phyloP scores from a whole-genome alignment of 2,888 invertebrate genomes.

The Catocala sponsa region DNA sequence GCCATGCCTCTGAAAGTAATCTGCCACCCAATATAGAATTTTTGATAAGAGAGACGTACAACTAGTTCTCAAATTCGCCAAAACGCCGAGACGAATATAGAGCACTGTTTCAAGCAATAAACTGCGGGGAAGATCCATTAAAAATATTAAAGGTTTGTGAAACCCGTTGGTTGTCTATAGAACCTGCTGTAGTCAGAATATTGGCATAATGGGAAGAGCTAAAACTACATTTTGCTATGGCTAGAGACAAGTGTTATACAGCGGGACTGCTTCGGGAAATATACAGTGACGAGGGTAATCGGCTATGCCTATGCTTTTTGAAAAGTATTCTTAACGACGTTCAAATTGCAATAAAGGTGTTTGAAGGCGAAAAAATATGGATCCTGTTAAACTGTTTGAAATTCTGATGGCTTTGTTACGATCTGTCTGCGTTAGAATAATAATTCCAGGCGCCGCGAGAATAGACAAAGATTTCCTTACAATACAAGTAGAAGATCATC shows the following conservation, averaged over 20 bases:
- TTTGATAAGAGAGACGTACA: slow-evolving; percentile 2
- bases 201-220: slow-evolving; percentile 34
- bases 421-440: too few species aligned
- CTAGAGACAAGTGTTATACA: slow-evolving; percentile 21
- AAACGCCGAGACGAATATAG: slow-evolving; percentile 31
- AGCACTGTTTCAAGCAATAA: slow-evolving; percentile 48
- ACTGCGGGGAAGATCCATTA: slow-evolving; percentile 35
- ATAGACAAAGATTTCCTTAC: too few species aligned
- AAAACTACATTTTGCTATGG: slow-evolving; percentile 27
- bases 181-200: slow-evolving; percentile 50
- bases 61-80: background rate
- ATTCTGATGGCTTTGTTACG: too few species aligned
- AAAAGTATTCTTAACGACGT: slow-evolving; percentile 4
- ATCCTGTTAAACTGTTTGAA: background rate
- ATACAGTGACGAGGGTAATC: slow-evolving; percentile 19
- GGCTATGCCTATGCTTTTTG: slow-evolving; percentile 15
- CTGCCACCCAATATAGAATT: background rate
- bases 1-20: background rate
- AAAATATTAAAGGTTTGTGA: slow-evolving; percentile 44
- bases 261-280: slow-evolving; percentile 18
- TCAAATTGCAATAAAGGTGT: slow-evolving; percentile 14
- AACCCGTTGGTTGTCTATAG: slow-evolving; percentile 53
- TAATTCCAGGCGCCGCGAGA: too few species aligned
- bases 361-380: slow-evolving; percentile 13
- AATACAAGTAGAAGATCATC: slow-evolving; percentile 22